These are phyloP conservation scores for Xyliphius kryptos DNA, from an alignment of 2,113 vertebrate genomes.

Conservation along the genomic window DNA sequence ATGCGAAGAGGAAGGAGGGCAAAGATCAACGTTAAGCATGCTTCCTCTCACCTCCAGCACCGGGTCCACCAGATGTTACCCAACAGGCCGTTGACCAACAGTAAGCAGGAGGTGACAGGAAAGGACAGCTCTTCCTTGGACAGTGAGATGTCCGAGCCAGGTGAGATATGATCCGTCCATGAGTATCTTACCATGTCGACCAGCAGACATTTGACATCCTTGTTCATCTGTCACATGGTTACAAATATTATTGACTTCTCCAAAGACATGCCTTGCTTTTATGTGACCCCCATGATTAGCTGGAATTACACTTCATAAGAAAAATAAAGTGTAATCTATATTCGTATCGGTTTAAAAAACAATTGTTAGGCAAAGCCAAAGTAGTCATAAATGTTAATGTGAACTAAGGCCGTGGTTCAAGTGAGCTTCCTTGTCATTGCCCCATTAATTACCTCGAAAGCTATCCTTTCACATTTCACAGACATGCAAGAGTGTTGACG, in stretches of 20 bases:
- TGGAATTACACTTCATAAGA: too few species aligned
- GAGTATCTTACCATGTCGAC: conserved; percentile 46
- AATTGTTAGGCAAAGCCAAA: conserved; percentile 12
- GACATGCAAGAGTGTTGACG: conserved; percentile 56
- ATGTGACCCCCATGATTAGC: too few species aligned
- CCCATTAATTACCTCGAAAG: conserved; percentile 49
- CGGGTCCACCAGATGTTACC: conserved; percentile 20
- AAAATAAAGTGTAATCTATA: too few species aligned
- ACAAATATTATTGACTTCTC: conserved; percentile 59
- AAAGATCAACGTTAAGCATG: conserved; percentile 28
- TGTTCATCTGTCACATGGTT: conserved; percentile 58
- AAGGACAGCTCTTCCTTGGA: conserved; percentile 49
- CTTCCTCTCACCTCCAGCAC: conserved; percentile 18
- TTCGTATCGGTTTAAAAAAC: conserved; percentile 26
- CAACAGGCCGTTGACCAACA: conserved; percentile 16
- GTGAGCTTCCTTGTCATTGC: conserved; percentile 26
- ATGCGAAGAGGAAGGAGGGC: conserved; percentile 36
- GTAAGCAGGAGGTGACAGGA: conserved; percentile 43
- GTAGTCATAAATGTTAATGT: conserved; percentile 25
- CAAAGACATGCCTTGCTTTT: too few species aligned
- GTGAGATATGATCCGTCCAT: conserved; percentile 48
- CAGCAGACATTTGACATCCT: conserved; percentile 43
- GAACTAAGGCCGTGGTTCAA: conserved; percentile 24
- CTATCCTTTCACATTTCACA: conserved; percentile 43
- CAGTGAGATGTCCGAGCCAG: conserved; percentile 52